A percentile compares a stretch with the other conserved stretches of the same genome.
These are phyloP conservation scores for Cremastinae sp. DNA, from an alignment of 2,888 invertebrate species.

Conservation along the genomic window DNA sequence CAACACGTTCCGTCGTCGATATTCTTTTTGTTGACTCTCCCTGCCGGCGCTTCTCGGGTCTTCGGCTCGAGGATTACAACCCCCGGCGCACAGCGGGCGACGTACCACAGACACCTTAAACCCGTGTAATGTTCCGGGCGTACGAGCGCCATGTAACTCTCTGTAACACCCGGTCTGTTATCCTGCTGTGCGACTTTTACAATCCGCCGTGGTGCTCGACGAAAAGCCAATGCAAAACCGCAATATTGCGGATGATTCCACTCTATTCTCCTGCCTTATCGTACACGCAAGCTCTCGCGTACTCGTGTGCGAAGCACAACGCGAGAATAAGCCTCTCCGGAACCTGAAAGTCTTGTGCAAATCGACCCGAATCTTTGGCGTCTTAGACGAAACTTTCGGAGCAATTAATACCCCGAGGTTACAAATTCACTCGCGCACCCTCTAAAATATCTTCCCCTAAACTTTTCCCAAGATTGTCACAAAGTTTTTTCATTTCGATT, in stretches of 20 bases:
- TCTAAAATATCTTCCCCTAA: too few species aligned
- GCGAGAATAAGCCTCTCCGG: constrained; percentile 15
- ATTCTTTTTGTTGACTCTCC: constrained; percentile 23
- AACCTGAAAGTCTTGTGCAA: constrained; percentile 52
- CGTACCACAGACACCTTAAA: not conserved
- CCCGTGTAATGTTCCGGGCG: constrained; percentile 22
- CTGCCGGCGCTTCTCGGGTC: constrained; percentile 48
- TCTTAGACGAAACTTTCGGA: constrained; percentile 44
- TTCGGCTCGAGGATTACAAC: constrained; percentile 55
- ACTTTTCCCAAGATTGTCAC: not conserved
- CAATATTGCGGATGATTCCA: constrained; percentile 57
- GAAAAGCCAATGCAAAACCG: constrained; percentile 56
- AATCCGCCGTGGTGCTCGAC: constrained; percentile 47
- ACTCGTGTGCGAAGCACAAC: constrained; percentile 14
- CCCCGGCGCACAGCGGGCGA: constrained; percentile 42
- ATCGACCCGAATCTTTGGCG: constrained; percentile 49
- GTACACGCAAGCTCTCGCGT: not conserved
- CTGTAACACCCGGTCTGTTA: constrained; percentile 48
- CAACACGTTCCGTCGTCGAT: constrained; percentile 41
- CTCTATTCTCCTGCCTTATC: constrained; percentile 27
- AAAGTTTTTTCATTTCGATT: too few species aligned
- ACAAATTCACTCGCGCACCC: too few species aligned
- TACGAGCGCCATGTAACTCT: constrained; percentile 44
- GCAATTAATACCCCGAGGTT: constrained; percentile 17
- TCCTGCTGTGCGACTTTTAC: constrained; percentile 58